Percentiles rank a stretch among this genome's conserved stretches.
Conservation (phyloP, 2,797 vertebrate genomes). For the Bradypodion ventrale region DNA sequence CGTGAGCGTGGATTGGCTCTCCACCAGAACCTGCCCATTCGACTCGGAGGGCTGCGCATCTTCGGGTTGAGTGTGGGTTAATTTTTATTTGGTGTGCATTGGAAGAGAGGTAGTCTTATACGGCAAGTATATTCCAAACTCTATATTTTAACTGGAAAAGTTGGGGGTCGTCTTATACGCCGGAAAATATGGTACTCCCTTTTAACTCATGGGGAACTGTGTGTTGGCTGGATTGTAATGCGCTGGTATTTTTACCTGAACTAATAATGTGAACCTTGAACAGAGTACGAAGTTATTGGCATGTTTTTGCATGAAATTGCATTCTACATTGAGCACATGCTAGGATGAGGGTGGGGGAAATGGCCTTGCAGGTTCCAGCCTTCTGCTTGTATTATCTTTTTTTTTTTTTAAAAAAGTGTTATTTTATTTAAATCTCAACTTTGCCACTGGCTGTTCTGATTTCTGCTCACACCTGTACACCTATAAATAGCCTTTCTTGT, state of each 20-base stretch:
- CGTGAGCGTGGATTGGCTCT: too few species aligned
- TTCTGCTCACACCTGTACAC: slow-evolving; percentile 41
- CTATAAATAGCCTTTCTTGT: slow-evolving; percentile 42
- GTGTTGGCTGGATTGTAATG: not conserved
- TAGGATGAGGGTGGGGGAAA: not conserved
- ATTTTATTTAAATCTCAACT: slow-evolving; percentile 36
- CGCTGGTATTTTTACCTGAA: not conserved
- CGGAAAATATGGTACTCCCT: too few species aligned
- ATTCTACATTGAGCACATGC: slow-evolving; percentile 20
- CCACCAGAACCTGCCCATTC: too few species aligned
- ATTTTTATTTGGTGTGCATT: too few species aligned
- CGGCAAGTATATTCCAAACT: too few species aligned
- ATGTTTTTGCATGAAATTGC: slow-evolving; percentile 23
- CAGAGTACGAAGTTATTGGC: slow-evolving; percentile 22
- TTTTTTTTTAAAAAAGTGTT: slow-evolving; percentile 2
- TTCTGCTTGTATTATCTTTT: slow-evolving; percentile 26
- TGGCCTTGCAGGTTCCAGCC: slow-evolving; percentile 31
- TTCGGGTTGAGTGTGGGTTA: too few species aligned
- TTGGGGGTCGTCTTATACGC: too few species aligned
- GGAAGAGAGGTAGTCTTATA: too few species aligned
- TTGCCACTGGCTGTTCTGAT: slow-evolving; percentile 37
- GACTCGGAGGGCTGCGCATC: too few species aligned
- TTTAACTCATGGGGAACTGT: not conserved
- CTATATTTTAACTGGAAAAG: too few species aligned
- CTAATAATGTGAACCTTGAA: not conserved